Evolutionary conservation across 2,888 invertebrate genomes (phyloP), one percentile per base, ranked within the genome.

Genomic region (Eubasilissa splendida): DNA sequence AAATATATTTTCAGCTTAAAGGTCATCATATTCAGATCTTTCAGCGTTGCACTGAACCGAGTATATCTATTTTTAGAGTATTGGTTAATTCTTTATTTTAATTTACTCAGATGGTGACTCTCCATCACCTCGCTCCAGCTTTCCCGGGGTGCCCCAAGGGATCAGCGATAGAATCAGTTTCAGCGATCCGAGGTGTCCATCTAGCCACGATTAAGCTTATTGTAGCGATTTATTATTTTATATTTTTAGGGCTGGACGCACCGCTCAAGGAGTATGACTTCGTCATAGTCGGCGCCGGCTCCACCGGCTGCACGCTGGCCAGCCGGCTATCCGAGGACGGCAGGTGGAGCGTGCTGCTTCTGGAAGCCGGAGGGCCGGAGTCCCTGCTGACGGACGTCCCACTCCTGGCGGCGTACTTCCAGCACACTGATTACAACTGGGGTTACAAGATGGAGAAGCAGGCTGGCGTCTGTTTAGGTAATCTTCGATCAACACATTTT

Each of bases 381-480:
- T 90, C 88, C 86, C 84, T 91, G 42, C 85, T 92, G 1, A 91
- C 91, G 2, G 92, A 93, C 80, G 87, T 93, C 4, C 93, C 93
- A 0, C 87, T 90, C 0, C 79, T 93, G 77, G 92, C 91, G 0
- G 90, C 91, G 0, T 91, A 90, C 85, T 91, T 93, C 74, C 93
- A 93, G 84, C 86, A 91, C 63, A 92, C 93, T 0, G 91, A 92
- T 65, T 93, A 93, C 85, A 92, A 94, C 84, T 95, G 95, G 95
- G 92, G 92, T 70, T 95, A 94, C 87, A 91, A 91, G 68, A 93
- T 94, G 83, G 92, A 93, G 84, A 92, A 91, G 0, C 94, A 95
- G 85, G 88, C 89, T 0, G 89, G 89, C 22, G 91, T 93, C 1
- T 95, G 95, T 81, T 88, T 89, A 76, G 92, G 93, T 90, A 84